Conservation (phyloP, 2,797 vertebrate genomes). For the Salmo trutta region DNA sequence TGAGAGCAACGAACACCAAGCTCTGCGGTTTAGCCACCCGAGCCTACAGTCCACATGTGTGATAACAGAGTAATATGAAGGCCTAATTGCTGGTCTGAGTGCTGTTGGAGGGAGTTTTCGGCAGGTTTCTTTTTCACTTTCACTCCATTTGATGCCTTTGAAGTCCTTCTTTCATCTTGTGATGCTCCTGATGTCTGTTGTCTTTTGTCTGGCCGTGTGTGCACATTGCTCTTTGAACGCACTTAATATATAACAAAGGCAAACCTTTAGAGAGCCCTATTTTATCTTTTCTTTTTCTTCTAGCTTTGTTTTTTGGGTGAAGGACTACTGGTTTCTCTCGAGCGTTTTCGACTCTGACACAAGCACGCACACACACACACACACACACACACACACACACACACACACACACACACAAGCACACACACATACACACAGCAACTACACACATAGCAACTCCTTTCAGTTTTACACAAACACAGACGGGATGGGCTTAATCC, state of each 20-base stretch:
- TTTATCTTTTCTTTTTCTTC: slow-evolving; percentile 39
- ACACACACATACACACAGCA: slow-evolving; percentile 36
- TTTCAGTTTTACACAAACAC: no score
- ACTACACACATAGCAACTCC: slow-evolving; percentile 34
- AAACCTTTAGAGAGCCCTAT: slow-evolving; percentile 61
- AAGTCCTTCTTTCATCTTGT: slow-evolving; percentile 77
- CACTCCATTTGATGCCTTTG: slow-evolving; percentile 76
- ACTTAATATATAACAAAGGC: slow-evolving; percentile 77
- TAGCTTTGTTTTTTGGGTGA: slow-evolving; percentile 4
- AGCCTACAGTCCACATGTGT: slow-evolving; percentile 1
- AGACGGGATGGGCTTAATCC: no score
- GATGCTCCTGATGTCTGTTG: slow-evolving; percentile 78
- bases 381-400: slow-evolving; percentile 49
- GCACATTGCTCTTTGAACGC: slow-evolving; percentile 70
- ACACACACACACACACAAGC: slow-evolving; percentile 27
- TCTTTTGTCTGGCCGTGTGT: slow-evolving; percentile 72
- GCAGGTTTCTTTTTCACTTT: slow-evolving; percentile 76
- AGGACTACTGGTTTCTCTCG: slow-evolving; percentile 4
- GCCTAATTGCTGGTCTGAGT: slow-evolving; percentile 76
- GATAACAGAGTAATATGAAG: slow-evolving; percentile 61
- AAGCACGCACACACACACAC: slow-evolving; percentile 7
- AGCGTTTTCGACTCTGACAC: slow-evolving; percentile 17
- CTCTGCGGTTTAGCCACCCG: slow-evolving; percentile 63
- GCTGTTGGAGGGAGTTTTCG: slow-evolving; percentile 61
- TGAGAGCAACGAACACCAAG: slow-evolving; percentile 70